Evolutionary conservation across 2,888 invertebrate genomes (phyloP).

Genomic region (Stenolophus ochropezus): DNA sequence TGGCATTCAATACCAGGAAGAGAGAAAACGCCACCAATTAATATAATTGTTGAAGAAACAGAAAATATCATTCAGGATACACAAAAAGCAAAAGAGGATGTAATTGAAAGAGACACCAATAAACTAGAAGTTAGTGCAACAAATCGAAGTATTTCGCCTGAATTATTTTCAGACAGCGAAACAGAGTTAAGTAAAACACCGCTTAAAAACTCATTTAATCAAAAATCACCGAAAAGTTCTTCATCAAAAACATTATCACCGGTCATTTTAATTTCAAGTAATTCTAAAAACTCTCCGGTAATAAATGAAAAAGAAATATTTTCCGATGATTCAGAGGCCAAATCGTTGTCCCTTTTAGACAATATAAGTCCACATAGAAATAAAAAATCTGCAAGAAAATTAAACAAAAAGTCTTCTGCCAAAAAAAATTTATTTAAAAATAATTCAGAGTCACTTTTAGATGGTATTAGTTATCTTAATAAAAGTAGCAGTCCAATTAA

Average conservation of each 20-base stretch:
- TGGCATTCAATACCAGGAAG: constrained; percentile 80
- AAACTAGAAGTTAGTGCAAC: not conserved
- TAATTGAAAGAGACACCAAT: not conserved
- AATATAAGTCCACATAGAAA: constrained; percentile 40
- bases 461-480: not conserved
- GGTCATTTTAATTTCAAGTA: not conserved
- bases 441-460: constrained; percentile 8
- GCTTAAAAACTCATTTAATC: not conserved
- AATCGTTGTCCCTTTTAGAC: constrained; percentile 52
- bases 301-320: constrained; percentile 13
- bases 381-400: constrained; percentile 8
- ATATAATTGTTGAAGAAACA: constrained; percentile 15
- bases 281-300: constrained; percentile 25
- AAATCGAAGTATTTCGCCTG: constrained; percentile 66
- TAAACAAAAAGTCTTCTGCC: not conserved
- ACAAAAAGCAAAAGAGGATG: not conserved
- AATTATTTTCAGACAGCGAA: constrained; percentile 69
- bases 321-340: constrained; percentile 38
- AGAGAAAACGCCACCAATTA: constrained; percentile 74
- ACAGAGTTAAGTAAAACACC: constrained; percentile 14
- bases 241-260: constrained; percentile 8
- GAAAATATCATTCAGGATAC: not conserved
- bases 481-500: not conserved
- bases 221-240: not conserved
- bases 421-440: constrained; percentile 2